Evolutionary conservation across 2,113 vertebrate genomes (phyloP).

Genomic region (Taxidea taxus): DNA sequence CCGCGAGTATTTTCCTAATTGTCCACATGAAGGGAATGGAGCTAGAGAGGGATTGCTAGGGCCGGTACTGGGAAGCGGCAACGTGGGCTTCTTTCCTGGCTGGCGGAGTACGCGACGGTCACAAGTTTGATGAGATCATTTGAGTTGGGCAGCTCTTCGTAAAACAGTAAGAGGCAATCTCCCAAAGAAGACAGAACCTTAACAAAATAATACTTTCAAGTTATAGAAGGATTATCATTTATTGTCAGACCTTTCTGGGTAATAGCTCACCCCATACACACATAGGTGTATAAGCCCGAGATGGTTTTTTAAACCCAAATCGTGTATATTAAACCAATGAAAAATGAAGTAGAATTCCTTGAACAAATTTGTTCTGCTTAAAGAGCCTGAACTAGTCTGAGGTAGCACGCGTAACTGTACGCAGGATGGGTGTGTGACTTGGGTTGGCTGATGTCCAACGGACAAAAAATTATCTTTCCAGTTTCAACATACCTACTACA

Average conservation of each 20-base stretch:
- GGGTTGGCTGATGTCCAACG: neutral
- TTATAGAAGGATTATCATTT: neutral
- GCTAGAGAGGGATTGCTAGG: neutral
- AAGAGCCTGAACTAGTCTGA: neutral
- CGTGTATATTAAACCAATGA: neutral
- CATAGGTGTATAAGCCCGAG: neutral
- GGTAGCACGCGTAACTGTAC: neutral
- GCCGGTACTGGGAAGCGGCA: neutral
- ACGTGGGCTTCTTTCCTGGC: neutral
- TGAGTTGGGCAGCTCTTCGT: neutral
- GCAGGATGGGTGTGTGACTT: neutral
- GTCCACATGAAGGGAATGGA: neutral
- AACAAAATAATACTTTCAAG: neutral
- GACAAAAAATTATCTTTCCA: neutral
- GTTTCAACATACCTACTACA: neutral
- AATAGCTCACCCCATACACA: neutral
- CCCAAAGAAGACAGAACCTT: neutral
- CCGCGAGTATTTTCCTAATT: constrained; percentile 11
- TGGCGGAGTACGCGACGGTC: neutral
- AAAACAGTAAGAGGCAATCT: neutral
- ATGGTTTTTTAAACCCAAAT: neutral
- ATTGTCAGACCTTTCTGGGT: neutral
- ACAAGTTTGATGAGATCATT: neutral
- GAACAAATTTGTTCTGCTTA: neutral
- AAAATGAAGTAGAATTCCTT: neutral